Evolutionary conservation across 2,797 vertebrate genomes (phyloP), one percentile per base, ranked within the genome.

Genomic region (Eremophila alpestris): DNA sequence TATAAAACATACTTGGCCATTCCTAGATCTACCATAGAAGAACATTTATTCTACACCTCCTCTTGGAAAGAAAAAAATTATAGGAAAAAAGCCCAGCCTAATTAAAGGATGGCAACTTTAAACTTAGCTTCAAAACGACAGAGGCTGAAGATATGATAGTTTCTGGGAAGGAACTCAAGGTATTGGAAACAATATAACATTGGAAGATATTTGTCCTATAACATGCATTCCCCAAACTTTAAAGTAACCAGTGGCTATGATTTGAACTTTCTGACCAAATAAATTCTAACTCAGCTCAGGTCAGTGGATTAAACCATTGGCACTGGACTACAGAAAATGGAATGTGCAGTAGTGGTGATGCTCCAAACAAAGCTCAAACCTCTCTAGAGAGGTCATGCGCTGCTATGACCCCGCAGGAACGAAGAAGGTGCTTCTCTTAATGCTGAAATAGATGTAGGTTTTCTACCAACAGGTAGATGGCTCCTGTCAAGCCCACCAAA

Each of bases 31-130:
- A 71, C 60, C 7, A 49, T 4, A 59, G 87, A 56, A 59, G 49
- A 11, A 0, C 0, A 1, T 5, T 36, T 46, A 36, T 32, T 38
- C 13, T 19, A 16, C 8, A 40, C 6, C 3, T 18, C 8, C 5
- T 45, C 30, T 32, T 23, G 34, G 13, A 65, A 70, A 91, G 5
- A 80, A 94, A 76, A 58, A 87, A 30, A 18, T 7, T 41, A 11
- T 0, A 56, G 27, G 21, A 87, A 22, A 43, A 63, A 46, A 5
- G 1, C 1, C 17, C 19, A 81, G 22, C 14, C 29, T 56, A 76
- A 45, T 16, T 69, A 21, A 75, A 79, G 30, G 46, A 56, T 56
- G 21, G 15, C 5, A 55, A 41, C n/a, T 79, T 84, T 32, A 60
- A 84, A 84, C 27, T 45, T 64, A 68, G 41, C 26, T 56, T 49